phyloP scores from a whole-genome alignment of 2,888 invertebrate genomes.

The Bombylius major region DNA sequence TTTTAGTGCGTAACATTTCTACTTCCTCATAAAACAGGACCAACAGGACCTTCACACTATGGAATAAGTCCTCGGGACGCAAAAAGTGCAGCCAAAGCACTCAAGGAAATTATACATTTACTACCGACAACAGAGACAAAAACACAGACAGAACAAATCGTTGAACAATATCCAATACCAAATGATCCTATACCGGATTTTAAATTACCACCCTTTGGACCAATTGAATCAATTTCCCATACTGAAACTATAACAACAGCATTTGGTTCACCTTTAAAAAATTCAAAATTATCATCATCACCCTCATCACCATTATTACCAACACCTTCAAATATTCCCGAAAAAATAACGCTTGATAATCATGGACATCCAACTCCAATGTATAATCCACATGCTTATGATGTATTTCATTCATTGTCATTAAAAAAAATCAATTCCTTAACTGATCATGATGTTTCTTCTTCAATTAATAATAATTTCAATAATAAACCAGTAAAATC shows the following conservation, averaged over 20 bases:
- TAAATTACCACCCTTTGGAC: conserved; percentile 14
- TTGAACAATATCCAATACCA: conserved; percentile 15
- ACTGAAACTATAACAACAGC: conserved; percentile 33
- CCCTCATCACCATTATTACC: background rate
- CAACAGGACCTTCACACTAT: background rate
- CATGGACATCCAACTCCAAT: background rate
- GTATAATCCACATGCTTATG: conserved; percentile 11
- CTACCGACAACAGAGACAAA: conserved; percentile 9
- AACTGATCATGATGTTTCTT: too few relatives aligned
- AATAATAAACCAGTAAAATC: too few relatives aligned
- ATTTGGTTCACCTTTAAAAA: conserved; percentile 20
- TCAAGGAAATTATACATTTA: conserved; percentile 13
- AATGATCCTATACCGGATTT: conserved; percentile 9
- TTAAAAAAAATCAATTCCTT: background rate
- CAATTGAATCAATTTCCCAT: conserved; percentile 30
- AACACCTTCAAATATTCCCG: background rate
- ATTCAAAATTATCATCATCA: background rate
- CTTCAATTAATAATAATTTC: too few relatives aligned
- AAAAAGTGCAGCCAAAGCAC: conserved; percentile 10
- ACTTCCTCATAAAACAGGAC: conserved; percentile 8
- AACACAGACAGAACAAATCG: background rate
- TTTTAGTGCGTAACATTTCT: too few relatives aligned
- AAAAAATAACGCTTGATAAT: background rate
- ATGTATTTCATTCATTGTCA: conserved; percentile 15
- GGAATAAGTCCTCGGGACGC: conserved; percentile 5